A percentile compares a stretch with the other conserved stretches of the same genome.
These are phyloP conservation scores for Terrapene triunguis DNA, from an alignment of 2,113 vertebrate genomes.

Conservation along the genomic window DNA sequence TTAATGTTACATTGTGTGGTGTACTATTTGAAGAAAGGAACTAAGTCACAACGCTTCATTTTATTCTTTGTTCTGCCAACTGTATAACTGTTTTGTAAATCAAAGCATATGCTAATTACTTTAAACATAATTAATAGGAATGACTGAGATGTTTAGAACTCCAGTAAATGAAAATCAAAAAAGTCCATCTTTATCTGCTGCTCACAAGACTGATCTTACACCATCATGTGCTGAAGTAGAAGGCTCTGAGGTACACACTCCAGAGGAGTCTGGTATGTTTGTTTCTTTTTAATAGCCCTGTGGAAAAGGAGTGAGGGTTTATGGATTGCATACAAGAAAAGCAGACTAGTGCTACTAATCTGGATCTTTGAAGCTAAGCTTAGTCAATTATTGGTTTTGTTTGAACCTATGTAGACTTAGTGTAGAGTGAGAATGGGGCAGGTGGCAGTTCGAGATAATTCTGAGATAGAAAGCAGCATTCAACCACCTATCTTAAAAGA, in stretches of 20 bases:
- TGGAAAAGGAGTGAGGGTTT: not conserved
- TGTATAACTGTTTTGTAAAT: not conserved
- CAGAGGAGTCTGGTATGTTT: conserved; percentile 85
- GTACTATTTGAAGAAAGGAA: not conserved
- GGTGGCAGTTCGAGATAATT: not conserved
- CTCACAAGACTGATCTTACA: conserved; percentile 32
- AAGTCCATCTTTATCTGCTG: not conserved
- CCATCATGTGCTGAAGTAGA: conserved; percentile 46
- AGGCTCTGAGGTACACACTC: conserved; percentile 83
- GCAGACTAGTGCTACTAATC: not conserved
- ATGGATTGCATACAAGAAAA: not conserved
- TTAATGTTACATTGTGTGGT: not conserved
- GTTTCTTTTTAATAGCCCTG: not conserved
- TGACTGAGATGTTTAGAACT: conserved; percentile 87
- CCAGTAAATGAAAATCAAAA: conserved; percentile 71
- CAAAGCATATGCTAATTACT: not conserved
- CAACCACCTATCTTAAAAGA: not conserved
- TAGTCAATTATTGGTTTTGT: not conserved
- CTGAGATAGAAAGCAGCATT: not conserved
- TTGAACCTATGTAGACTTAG: not conserved
- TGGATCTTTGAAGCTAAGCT: not conserved
- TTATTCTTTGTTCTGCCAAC: not conserved
- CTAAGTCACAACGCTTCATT: not conserved
- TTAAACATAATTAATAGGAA: conserved; percentile 72
- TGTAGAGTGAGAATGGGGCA: not conserved